Conservation (phyloP, 2,113 vertebrate species). For the Malurus alboscapulatus region DNA sequence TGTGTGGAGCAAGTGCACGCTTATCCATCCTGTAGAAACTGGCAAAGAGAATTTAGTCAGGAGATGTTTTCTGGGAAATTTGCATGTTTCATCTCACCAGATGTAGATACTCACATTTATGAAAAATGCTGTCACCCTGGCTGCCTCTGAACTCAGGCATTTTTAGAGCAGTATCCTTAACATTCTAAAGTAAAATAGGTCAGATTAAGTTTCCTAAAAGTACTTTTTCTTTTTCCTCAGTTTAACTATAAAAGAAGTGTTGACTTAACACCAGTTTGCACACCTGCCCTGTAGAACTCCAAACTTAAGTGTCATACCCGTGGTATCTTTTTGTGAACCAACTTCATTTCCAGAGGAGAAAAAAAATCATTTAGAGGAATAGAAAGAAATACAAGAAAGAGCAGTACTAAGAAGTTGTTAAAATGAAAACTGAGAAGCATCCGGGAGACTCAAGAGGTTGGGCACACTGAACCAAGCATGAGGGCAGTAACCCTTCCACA, state of each 20-base stretch:
- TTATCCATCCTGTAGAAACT: neutral
- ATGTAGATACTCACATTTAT: neutral
- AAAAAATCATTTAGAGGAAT: neutral
- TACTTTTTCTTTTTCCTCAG: neutral
- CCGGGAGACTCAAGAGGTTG: neutral
- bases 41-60: fast-evolving
- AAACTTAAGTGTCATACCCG: neutral
- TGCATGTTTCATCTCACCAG: neutral
- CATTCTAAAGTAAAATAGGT: neutral
- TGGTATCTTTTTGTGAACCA: neutral
- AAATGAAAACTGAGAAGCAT: neutral
- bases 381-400: neutral
- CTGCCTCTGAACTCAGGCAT: neutral
- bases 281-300: neutral
- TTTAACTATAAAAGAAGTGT: neutral
- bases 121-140: neutral
- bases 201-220: neutral
- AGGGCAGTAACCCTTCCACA: neutral
- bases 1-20: neutral
- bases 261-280: neutral
- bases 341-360: neutral
- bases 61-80: neutral
- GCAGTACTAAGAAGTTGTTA: neutral
- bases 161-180: neutral
- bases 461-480: neutral